A percentile compares a stretch with the other conserved stretches of the same genome.
These are phyloP conservation scores for Stegodyphus mimosarum DNA, from an alignment of 1,140 invertebrate species.

Conservation along the genomic window DNA sequence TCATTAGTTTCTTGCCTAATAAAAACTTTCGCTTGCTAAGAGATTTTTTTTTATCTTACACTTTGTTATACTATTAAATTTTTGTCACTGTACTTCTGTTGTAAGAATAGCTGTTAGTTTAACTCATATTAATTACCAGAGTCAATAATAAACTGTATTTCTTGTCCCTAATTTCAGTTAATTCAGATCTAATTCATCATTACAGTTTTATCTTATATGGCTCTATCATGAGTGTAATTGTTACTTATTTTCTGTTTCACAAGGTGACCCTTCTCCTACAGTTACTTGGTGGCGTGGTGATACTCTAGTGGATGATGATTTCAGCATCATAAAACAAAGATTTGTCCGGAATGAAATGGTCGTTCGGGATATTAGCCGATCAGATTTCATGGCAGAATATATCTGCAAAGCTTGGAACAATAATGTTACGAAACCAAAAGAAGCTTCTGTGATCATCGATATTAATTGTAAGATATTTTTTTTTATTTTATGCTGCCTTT, in stretches of 20 bases:
- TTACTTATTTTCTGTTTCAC: constrained; percentile 56
- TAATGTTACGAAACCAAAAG: constrained; percentile 63
- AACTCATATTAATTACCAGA: background rate
- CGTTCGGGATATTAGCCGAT: constrained; percentile 78
- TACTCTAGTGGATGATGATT: constrained; percentile 82
- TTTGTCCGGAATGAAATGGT: constrained; percentile 76
- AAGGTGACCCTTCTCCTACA: constrained; percentile 80
- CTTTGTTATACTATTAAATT: too few relatives aligned
- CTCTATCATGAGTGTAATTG: background rate
- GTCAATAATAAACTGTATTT: background rate
- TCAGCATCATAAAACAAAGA: constrained; percentile 23
- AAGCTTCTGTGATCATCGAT: constrained; percentile 64
- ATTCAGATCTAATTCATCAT: background rate
- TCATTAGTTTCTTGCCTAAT: too few relatives aligned
- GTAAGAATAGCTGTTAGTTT: too few relatives aligned
- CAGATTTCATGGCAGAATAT: constrained; percentile 81
- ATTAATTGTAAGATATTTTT: constrained; percentile 64
- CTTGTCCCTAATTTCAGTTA: background rate
- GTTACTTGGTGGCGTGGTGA: constrained; percentile 87
- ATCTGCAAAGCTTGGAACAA: constrained; percentile 75
- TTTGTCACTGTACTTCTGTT: too few relatives aligned
- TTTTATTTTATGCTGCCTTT: too few relatives aligned
- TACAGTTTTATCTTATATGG: background rate
- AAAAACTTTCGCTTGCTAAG: too few relatives aligned
- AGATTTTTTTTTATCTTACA: too few relatives aligned